Conservation (phyloP, 2,888 invertebrate genomes). For the Stomorhina lunata region DNA sequence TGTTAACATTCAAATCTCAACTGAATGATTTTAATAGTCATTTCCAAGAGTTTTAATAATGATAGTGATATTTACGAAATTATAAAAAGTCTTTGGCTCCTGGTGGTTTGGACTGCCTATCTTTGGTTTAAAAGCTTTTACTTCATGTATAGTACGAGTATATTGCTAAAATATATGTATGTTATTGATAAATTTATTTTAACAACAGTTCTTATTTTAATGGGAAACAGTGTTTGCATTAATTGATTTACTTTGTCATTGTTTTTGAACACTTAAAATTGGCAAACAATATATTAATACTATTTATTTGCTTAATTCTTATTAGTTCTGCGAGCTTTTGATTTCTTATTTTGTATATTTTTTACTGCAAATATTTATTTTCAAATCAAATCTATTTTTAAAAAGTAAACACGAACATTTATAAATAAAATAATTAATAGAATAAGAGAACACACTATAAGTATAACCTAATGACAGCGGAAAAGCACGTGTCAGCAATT, state of each 20-base stretch:
- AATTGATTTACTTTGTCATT: background rate
- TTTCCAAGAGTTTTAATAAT: no score
- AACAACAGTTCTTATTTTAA: background rate
- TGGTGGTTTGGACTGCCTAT: no score
- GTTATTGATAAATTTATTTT: no score
- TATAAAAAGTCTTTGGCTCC: no score
- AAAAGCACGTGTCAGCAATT: background rate
- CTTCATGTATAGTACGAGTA: no score
- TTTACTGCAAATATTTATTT: background rate
- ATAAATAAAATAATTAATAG: background rate
- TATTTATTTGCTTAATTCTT: conserved; percentile 5
- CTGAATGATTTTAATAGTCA: no score
- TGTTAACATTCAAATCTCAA: no score
- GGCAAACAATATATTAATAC: conserved; percentile 19
- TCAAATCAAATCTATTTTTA: conserved; percentile 24
- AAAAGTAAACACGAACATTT: conserved; percentile 1
- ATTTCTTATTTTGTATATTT: background rate
- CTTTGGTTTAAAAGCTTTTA: no score
- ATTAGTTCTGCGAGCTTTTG: background rate
- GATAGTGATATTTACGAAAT: no score
- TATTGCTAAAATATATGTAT: no score
- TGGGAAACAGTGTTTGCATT: conserved; percentile 20
- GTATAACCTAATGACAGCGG: no score
- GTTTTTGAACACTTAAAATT: conserved; percentile 20
- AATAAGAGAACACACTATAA: background rate